Conservation (phyloP, 2,797 vertebrate species). For the Molossus alvarezi region DNA sequence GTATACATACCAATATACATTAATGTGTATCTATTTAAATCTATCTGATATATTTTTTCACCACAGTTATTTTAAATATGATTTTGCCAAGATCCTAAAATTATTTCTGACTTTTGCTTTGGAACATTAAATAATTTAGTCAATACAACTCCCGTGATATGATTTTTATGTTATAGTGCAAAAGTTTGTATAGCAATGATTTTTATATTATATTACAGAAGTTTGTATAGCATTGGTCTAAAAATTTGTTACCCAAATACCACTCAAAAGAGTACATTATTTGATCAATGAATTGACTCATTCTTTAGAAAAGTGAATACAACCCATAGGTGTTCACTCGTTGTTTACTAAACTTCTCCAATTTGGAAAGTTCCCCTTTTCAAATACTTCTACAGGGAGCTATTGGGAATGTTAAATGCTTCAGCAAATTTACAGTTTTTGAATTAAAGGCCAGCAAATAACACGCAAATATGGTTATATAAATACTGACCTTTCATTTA, state of each 20-base stretch:
- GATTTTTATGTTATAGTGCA: not conserved
- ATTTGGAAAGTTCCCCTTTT: slow-evolving; percentile 59
- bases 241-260: not conserved
- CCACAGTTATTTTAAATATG: not conserved
- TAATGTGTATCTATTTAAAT: not conserved
- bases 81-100: not conserved
- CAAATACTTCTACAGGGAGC: slow-evolving; percentile 41
- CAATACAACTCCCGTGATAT: not conserved
- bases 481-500: slow-evolving; percentile 19
- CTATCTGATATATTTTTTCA: not conserved
- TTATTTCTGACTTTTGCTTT: not conserved
- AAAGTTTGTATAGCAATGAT: not conserved
- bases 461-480: not conserved
- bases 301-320: slow-evolving; percentile 66
- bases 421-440: slow-evolving; percentile 51
- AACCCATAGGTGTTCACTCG: not conserved
- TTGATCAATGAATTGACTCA: slow-evolving; percentile 57
- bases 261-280: not conserved
- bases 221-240: not conserved
- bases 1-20: not conserved
- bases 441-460: not conserved
- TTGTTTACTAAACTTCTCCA: slow-evolving; percentile 61
- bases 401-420: slow-evolving; percentile 42
- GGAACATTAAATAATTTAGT: not conserved
- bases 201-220: not conserved